Evolutionary conservation across 2,797 vertebrate genomes (phyloP), one percentile per base, ranked within the genome.

Genomic region (Paedocypris micromegethes): DNA sequence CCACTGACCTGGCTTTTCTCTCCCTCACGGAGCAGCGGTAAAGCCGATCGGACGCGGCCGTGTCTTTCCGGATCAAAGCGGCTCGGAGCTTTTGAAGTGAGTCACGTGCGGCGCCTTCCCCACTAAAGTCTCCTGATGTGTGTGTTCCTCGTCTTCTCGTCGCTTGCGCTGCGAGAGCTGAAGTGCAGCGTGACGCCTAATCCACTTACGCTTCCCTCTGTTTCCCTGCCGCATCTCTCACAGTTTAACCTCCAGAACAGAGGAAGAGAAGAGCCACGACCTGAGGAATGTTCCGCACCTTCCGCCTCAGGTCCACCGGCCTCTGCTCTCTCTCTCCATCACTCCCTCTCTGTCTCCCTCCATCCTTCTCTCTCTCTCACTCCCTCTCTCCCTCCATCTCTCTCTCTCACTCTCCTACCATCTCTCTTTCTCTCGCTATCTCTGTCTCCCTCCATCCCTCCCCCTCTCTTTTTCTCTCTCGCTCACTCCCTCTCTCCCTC

Each of bases 101-200:
- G 56, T 67, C 65, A 59, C 56, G 37, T 68, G 66, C 47, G 50
- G 37, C 3, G 38, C 53, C 66, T 68, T 60, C 54, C 37, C 51
- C 57, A 60, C 66, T 46, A 45, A 47, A 68, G 59, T 68, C 58
- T 60, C 66, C 58, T 60, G 66, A 60, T 51, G 57, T 44, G 48
- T 67, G 56, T 60, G 54, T 68, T 68, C 60, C 60, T 60, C 66
- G 60, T 68, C 66, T 46, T 68, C 66, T 51, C 42, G 37, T n/a
- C 46, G n/a, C 9, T 58, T 9, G n/a, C 2, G 40, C 6, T 71
- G 39, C 6, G 0, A 52, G 56, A 45, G 66, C 74, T 61, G 65
- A 79, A 78, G 80, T 75, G 75, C 75, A 65, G 73, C 60, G 38
- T 79, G 76, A 75, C 62, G 46, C 56, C 64, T 76, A 78, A 82